A percentile compares a stretch with the other conserved stretches of the same genome.
These are phyloP conservation scores for Aricia artaxerxes DNA, from an alignment of 2,888 invertebrate genomes.

Conservation along the genomic window DNA sequence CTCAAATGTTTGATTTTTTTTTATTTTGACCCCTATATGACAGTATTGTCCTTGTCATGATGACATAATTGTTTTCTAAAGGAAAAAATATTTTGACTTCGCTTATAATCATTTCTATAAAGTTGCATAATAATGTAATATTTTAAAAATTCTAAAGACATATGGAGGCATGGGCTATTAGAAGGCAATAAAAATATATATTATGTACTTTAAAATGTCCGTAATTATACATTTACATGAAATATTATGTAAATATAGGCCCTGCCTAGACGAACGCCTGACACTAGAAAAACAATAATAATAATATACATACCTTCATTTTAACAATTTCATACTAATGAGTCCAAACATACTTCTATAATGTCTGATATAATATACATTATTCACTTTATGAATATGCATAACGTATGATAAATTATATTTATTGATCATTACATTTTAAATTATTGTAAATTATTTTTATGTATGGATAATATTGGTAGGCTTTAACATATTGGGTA, in stretches of 20 bases:
- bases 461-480: not conserved
- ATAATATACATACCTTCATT: not conserved
- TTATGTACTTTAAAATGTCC: not conserved
- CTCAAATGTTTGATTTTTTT: no score
- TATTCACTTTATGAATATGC: not conserved
- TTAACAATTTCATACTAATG: not conserved
- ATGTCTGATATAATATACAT: not conserved
- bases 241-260: not conserved
- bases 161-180: no score
- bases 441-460: not conserved
- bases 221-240: not conserved
- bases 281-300: not conserved
- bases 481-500: not conserved
- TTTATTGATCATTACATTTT: constrained; percentile 16
- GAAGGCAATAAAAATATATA: no score
- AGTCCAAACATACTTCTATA: not conserved
- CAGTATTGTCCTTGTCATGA: no score
- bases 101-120: no score
- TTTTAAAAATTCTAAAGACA: no score
- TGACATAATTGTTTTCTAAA: no score
- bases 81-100: no score
- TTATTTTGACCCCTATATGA: no score
- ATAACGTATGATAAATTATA: not conserved
- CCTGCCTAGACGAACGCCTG: not conserved
- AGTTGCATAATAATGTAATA: no score